Conservation (phyloP, 2,113 vertebrate genomes). For the Gymnocephalus cernua region DNA sequence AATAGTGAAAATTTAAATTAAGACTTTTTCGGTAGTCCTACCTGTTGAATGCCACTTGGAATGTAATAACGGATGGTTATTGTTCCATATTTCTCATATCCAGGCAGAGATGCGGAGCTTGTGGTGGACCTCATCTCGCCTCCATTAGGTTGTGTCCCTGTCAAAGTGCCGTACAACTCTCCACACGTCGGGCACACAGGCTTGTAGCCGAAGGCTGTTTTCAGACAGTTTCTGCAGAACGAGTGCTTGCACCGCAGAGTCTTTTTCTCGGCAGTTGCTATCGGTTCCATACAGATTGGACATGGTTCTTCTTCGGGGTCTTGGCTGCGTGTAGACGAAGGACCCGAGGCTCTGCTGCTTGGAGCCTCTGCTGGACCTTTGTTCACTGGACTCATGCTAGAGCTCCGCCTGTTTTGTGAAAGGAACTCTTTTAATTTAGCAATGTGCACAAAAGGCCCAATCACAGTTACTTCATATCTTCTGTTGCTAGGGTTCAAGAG, state of each 20-base stretch:
- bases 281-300: constrained; percentile 81
- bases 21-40: constrained; percentile 44
- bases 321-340: not conserved
- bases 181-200: constrained; percentile 83
- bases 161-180: constrained; percentile 73
- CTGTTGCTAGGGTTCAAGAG: constrained; percentile 12
- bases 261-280: constrained; percentile 45
- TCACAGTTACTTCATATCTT: constrained; percentile 4
- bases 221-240: constrained; percentile 80
- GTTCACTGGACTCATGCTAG: not conserved
- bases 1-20: not conserved
- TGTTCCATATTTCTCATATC: constrained; percentile 72
- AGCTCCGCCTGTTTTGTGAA: not conserved
- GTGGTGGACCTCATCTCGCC: constrained; percentile 60
- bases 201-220: constrained; percentile 77
- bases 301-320: constrained; percentile 63
- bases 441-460: constrained; percentile 62
- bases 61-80: constrained; percentile 78
- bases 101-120: constrained; percentile 51
- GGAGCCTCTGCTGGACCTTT: not conserved
- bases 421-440: constrained; percentile 52
- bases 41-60: constrained; percentile 79
- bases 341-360: not conserved
- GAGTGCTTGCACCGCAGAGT: constrained; percentile 79
- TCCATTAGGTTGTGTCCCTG: constrained; percentile 78